These are phyloP conservation scores for Sarcophaga variegata DNA, from an alignment of 2,888 invertebrate species.

Conservation along the genomic window DNA sequence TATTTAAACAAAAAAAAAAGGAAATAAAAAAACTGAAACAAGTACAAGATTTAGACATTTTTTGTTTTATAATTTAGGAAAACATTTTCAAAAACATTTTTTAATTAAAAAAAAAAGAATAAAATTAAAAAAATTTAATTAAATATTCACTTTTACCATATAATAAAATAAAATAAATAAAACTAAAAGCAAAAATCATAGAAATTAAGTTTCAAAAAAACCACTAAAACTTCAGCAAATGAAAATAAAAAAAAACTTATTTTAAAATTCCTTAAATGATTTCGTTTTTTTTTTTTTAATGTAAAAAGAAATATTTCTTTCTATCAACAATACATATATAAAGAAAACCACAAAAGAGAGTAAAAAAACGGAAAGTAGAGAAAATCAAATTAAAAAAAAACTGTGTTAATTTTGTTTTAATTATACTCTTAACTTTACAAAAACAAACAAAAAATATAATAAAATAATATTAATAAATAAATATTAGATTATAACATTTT, in stretches of 20 bases:
- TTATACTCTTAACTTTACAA: conserved; percentile 49
- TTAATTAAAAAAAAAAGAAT: conserved; percentile 65
- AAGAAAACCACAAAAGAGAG: conserved; percentile 3
- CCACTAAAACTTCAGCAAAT: conserved; percentile 5
- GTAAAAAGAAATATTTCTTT: conserved; percentile 4
- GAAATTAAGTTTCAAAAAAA: conserved; percentile 48
- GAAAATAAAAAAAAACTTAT: neutral
- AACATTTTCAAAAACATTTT: conserved; percentile 47
- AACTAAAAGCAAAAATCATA: conserved; percentile 35
- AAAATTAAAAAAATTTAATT: neutral
- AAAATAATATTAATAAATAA: too few species aligned
- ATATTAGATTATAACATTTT: conserved; percentile 6
- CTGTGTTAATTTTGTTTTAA: conserved; percentile 61
- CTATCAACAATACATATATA: neutral
- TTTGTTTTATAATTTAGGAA: conserved; percentile 60
- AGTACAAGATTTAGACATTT: conserved; percentile 76
- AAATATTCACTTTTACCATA: conserved; percentile 69
- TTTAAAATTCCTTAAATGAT: neutral
- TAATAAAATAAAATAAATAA: conserved; percentile 43
- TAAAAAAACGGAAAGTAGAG: conserved; percentile 13
- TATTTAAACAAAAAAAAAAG: conserved; percentile 66
- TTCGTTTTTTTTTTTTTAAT: conserved; percentile 5
- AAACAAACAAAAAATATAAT: conserved; percentile 20
- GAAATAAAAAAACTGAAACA: conserved; percentile 74
- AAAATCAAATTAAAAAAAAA: conserved; percentile 31